These are phyloP conservation scores for Halcyon malimbica DNA, from an alignment of 2,113 vertebrate genomes.

Conservation along the genomic window DNA sequence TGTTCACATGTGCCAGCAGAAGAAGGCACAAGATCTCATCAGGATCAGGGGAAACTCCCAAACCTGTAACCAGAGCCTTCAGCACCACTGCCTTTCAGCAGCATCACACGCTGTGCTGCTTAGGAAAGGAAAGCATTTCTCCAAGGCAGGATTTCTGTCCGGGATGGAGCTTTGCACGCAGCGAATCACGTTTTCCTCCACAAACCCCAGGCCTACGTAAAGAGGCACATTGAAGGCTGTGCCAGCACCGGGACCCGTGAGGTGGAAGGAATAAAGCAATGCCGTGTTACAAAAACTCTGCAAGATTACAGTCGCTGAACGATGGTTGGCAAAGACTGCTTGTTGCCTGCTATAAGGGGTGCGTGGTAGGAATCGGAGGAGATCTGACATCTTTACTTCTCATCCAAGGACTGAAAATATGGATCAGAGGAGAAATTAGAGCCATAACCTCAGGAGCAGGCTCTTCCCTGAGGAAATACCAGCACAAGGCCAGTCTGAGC, in stretches of 20 bases:
- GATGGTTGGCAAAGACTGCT: background rate
- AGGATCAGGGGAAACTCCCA: conserved; percentile 1
- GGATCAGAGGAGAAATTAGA: background rate
- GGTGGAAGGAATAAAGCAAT: conserved; percentile 9
- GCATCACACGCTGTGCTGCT: background rate
- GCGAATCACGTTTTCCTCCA: background rate
- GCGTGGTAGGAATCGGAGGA: background rate
- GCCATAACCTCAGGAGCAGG: background rate
- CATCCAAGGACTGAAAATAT: background rate
- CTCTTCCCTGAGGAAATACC: conserved; percentile 11
- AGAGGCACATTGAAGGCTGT: background rate
- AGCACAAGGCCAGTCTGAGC: background rate
- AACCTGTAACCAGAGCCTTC: background rate
- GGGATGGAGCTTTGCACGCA: background rate
- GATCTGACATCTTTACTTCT: background rate
- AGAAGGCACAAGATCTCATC: background rate
- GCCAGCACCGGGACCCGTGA: background rate
- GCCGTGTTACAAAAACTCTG: background rate
- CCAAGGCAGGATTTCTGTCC: background rate
- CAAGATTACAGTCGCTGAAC: background rate
- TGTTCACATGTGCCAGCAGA: background rate
- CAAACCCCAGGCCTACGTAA: background rate
- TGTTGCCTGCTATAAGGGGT: background rate
- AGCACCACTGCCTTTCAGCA: background rate
- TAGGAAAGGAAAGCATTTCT: background rate